Evolutionary conservation across 2,888 invertebrate species (phyloP).

Genomic region (Andrena dorsata): DNA sequence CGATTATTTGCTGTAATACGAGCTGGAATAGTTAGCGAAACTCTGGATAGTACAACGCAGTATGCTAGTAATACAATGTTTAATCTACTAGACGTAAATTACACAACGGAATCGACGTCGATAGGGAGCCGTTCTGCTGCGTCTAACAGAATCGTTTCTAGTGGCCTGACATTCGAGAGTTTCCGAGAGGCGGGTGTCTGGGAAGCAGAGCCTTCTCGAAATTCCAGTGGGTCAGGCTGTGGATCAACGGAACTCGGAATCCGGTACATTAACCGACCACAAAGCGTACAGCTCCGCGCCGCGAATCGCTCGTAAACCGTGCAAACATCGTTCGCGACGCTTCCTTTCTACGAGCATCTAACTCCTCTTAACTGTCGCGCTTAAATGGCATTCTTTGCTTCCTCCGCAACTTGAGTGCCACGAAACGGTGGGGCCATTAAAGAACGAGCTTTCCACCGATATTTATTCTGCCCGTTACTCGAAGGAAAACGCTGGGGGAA

Average conservation of each 20-base stretch:
- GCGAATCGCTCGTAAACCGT: conserved; percentile 78
- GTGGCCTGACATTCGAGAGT: conserved; percentile 34
- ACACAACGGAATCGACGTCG: conserved; percentile 5
- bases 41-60: no score
- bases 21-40: background rate
- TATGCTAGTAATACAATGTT: background rate
- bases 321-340: conserved; percentile 74
- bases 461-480: conserved; percentile 55
- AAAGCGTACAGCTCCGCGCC: conserved; percentile 68
- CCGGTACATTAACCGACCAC: conserved; percentile 77
- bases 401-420: conserved; percentile 52
- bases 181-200: conserved; percentile 34
- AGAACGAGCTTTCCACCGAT: conserved; percentile 58
- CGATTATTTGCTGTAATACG: background rate
- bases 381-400: conserved; percentile 75
- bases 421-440: conserved; percentile 69
- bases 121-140: conserved; percentile 13
- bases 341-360: conserved; percentile 73
- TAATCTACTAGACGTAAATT: conserved; percentile 13
- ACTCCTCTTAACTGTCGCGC: conserved; percentile 76
- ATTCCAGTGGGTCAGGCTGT: conserved; percentile 59
- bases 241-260: conserved; percentile 72
- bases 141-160: conserved; percentile 55
- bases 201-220: conserved; percentile 49
- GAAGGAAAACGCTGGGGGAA: conserved; percentile 26